These are phyloP conservation scores for Isoperla grammatica DNA, from an alignment of 2,888 invertebrate species.

Conservation along the genomic window DNA sequence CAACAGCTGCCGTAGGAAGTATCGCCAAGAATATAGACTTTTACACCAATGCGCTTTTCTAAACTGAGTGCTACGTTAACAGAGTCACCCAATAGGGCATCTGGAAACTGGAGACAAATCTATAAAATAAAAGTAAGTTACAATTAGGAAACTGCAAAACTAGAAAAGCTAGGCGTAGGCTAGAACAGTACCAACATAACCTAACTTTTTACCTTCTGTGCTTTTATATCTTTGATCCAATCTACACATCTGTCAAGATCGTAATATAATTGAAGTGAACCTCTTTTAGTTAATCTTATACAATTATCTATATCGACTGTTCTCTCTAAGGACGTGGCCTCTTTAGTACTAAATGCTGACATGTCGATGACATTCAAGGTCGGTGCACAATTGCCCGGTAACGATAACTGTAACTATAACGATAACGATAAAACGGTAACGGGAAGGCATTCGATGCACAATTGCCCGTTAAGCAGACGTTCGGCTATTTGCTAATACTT, in stretches of 20 bases:
- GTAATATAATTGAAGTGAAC: constrained; percentile 46
- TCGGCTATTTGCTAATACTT: too few relatives aligned
- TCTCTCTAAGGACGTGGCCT: constrained; percentile 17
- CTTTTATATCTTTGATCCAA: constrained; percentile 65
- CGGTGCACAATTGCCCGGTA: too few relatives aligned
- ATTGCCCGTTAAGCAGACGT: too few relatives aligned
- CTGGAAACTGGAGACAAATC: constrained; percentile 92
- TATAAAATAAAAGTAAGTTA: constrained; percentile 41
- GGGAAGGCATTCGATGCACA: too few relatives aligned
- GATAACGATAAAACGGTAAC: too few relatives aligned
- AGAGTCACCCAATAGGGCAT: constrained; percentile 65
- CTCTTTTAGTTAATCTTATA: constrained; percentile 32
- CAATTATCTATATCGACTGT: background rate
- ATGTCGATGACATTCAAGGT: constrained; percentile 7
- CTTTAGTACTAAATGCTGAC: constrained; percentile 25
- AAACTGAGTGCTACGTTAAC: constrained; percentile 56
- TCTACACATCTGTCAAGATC: constrained; percentile 55
- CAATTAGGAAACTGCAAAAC: constrained; percentile 14
- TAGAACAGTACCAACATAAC: constrained; percentile 7
- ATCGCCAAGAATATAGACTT: constrained; percentile 79
- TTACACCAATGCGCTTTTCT: constrained; percentile 48
- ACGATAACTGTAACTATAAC: too few relatives aligned
- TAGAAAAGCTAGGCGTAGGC: background rate
- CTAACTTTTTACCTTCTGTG: constrained; percentile 53
- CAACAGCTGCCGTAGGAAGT: constrained; percentile 92